Evolutionary conservation across 2,888 invertebrate genomes (phyloP), one percentile per base, ranked within the genome.

Genomic region (Leptopterna dolabrata): DNA sequence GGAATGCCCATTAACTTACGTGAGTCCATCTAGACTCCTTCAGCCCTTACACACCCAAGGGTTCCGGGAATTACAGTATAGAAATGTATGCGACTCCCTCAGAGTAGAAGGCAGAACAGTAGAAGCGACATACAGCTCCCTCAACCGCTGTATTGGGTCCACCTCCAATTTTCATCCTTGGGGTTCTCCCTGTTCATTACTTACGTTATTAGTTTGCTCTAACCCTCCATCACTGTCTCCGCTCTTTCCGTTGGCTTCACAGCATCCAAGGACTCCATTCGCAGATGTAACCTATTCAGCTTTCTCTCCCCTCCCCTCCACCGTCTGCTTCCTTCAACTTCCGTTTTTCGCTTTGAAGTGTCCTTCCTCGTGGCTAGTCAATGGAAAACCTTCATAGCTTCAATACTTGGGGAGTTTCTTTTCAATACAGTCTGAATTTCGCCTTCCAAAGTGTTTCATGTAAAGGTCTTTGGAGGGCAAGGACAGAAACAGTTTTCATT

Each of bases 401-500:
- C 14, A 30, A 73, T 1, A 6, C 4, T 2, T 6, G 36, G 73
- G 16, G 24, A 19, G 9, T 0, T 63, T 27, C 63, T 19, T 73
- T 73, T 19, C 73, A 73, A 73, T 73, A 36, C 36, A 73, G 73
- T 73, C 73, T n/a, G 36, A 73, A 73, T 36, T 70, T 73, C 30
- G 36, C 73, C 36, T 73, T 73, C 73, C 27, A 73, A 73, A 73
- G 73, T 36, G 63, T 73, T 41, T 36, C 73, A 73, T 73, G 29
- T 73, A 73, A 73, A 73, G 73, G 36, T 73, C 36, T 19, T 19
- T 19, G 63, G 24, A 63, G 24, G 24, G 73, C 36, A 6, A n/a
- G 36, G 29, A 71, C 29, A 13, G n/a, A 36, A 14, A n/a, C n/a
- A 29, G 73, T 36, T 73, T 73, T 73, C 73, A 73, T 73, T 73